Conservation (phyloP, 2,888 invertebrate genomes). For the Nymphalis urticae region DNA sequence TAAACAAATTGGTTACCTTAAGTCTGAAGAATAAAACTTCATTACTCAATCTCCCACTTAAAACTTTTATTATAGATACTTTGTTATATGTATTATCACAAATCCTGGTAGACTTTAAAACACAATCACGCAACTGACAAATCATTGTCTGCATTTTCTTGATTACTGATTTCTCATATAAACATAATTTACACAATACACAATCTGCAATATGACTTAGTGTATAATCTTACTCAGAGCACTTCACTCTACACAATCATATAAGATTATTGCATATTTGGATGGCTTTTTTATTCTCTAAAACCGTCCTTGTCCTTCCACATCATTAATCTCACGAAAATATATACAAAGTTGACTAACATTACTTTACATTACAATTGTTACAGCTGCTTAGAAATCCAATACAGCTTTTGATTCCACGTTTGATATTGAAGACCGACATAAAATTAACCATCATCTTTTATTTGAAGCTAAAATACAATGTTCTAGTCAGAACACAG, state of each 20-base stretch:
- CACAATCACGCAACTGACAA: slow-evolving; percentile 85
- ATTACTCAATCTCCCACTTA: slow-evolving; percentile 80
- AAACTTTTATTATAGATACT: slow-evolving; percentile 83
- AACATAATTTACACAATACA: slow-evolving; percentile 82
- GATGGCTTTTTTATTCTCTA: slow-evolving; percentile 78
- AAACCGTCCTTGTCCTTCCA: slow-evolving; percentile 68
- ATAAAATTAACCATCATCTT: slow-evolving; percentile 60
- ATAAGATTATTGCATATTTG: slow-evolving; percentile 78
- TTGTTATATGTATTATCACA: slow-evolving; percentile 88
- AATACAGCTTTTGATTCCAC: slow-evolving; percentile 51
- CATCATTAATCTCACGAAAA: slow-evolving; percentile 78
- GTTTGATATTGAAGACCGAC: slow-evolving; percentile 57
- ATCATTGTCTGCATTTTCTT: slow-evolving; percentile 74
- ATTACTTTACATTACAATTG: slow-evolving; percentile 75
- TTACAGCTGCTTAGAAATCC: slow-evolving; percentile 55
- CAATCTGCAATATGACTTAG: slow-evolving; percentile 77
- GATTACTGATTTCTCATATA: slow-evolving; percentile 79
- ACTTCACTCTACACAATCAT: slow-evolving; percentile 78
- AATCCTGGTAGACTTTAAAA: slow-evolving; percentile 88
- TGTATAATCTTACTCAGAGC: slow-evolving; percentile 72
- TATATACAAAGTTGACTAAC: slow-evolving; percentile 80
- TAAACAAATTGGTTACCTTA: slow-evolving; percentile 64
- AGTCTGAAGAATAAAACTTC: slow-evolving; percentile 77
- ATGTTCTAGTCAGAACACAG: slow-evolving; percentile 50
- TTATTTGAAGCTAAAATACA: slow-evolving; percentile 55